Evolutionary conservation across 1,140 invertebrate genomes (phyloP), one percentile per base, ranked within the genome.

Genomic region (Apolygus lucorum): DNA sequence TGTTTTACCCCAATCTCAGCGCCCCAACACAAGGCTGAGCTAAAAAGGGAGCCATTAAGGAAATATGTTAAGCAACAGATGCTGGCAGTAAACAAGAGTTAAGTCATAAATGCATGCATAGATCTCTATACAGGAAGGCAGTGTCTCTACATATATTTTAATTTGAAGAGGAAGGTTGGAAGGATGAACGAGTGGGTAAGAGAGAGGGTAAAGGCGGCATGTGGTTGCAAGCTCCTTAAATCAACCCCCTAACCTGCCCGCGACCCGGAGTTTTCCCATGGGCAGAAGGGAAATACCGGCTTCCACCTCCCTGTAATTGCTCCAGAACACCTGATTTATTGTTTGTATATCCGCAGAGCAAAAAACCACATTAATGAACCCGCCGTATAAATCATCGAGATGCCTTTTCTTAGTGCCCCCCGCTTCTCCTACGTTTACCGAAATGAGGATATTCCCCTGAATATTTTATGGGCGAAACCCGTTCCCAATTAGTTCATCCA

Each of bases 21-120:
- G 4, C 34, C n/a, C n/a, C n/a, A n/a, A 42, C 4, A 42, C 34
- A 17, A 42, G 34, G 4, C 17, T 42, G 4, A 4, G 11, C 22
- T 4, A 11, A 4, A 59, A 22, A 22, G 22, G 22, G 54, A 21
- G 22, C 54, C 54, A 59, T 59, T 59, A 59, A 24, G 54, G 22
- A 59, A 59, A 59, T 59, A 59, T 59, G 54, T 59, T 59, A 22
- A 59, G 54, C 54, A 59, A 24, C 54, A 59, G 54, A 59, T 59
- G 54, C 22, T 59, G 54, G 54, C 54, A 59, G 54, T 59, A 59
- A 59, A 59, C 54, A 59, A 59, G 54, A 59, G 54, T 59, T 59
- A n/a, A 59, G 54, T 59, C 54, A 59, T 59, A 59, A 59, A 59
- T 59, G 54, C 54, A 59, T 59, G 54, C 54, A 59, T 59, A 59